phyloP scores from a whole-genome alignment of 2,888 invertebrate species.

The Cabera pusaria region DNA sequence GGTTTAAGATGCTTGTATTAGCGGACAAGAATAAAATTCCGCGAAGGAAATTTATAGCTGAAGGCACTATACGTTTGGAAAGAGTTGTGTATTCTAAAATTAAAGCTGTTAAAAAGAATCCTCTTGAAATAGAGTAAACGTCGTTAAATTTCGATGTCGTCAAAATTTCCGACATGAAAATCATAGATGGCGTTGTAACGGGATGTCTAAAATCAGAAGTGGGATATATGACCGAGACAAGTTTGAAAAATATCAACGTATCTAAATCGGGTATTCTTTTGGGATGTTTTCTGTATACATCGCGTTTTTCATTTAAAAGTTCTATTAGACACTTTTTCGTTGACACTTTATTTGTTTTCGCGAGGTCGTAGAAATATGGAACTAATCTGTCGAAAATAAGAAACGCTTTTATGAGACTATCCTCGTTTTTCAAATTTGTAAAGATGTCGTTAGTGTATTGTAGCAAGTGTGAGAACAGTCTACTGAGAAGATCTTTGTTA shows the following conservation, averaged over 20 bases:
- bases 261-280: conserved; percentile 86
- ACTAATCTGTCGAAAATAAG: conserved; percentile 82
- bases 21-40: conserved; percentile 89
- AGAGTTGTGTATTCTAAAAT: conserved; percentile 90
- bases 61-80: conserved; percentile 92
- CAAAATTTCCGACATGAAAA: conserved; percentile 93
- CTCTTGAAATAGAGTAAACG: conserved; percentile 88
- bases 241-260: conserved; percentile 91
- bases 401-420: conserved; percentile 79
- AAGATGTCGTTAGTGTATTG: conserved; percentile 90
- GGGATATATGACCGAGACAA: conserved; percentile 91
- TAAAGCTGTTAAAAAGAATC: conserved; percentile 89
- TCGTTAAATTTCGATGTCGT: conserved; percentile 85
- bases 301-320: conserved; percentile 88
- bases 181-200: conserved; percentile 92
- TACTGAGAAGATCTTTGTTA: conserved; percentile 90
- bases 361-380: conserved; percentile 86
- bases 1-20: conserved; percentile 83
- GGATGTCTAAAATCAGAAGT: conserved; percentile 96
- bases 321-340: conserved; percentile 87
- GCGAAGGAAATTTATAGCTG: conserved; percentile 90
- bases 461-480: conserved; percentile 89
- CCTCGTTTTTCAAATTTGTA: conserved; percentile 54
- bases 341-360: conserved; percentile 87
- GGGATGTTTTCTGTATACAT: conserved; percentile 82